These are phyloP conservation scores for Eristalinus sepulchralis DNA, from an alignment of 2,888 invertebrate genomes.

Conservation along the genomic window DNA sequence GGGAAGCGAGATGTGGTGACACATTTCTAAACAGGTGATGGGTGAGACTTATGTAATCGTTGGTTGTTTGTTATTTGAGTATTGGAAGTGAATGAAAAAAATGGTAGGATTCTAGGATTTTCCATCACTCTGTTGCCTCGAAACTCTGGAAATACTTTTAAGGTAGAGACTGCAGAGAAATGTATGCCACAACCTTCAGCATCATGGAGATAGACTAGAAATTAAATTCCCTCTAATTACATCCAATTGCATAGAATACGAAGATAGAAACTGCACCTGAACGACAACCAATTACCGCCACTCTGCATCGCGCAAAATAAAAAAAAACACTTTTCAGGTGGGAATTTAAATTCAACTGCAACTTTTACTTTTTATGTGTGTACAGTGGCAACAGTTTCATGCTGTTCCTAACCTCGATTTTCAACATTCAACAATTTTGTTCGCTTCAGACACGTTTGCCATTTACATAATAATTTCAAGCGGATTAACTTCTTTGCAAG, in stretches of 20 bases:
- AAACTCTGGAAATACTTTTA: too few species aligned
- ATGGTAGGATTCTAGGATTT: too few species aligned
- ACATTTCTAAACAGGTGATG: slow-evolving; percentile 5
- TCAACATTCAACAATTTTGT: too few species aligned
- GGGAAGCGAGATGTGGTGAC: slow-evolving; percentile 15
- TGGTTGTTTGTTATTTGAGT: background rate
- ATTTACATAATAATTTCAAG: background rate
- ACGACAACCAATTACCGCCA: slow-evolving; percentile 9
- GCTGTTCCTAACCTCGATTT: background rate
- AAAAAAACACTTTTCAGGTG: slow-evolving; percentile 49
- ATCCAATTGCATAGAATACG: background rate
- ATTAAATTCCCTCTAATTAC: background rate
- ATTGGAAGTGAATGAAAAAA: too few species aligned
- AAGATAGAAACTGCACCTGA: background rate
- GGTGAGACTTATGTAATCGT: slow-evolving; percentile 16
- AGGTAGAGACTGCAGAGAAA: background rate
- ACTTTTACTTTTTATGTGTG: slow-evolving; percentile 50
- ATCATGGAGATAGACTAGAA: too few species aligned
- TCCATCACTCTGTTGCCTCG: too few species aligned
- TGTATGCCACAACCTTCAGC: too few species aligned
- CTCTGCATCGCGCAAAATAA: slow-evolving; percentile 6
- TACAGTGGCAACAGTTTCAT: background rate
- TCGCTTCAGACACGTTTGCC: background rate
- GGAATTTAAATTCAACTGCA: background rate
- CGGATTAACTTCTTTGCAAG: background rate